These are phyloP conservation scores for Paracanthobrama guichenoti DNA, from an alignment of 2,113 vertebrate species.

Conservation along the genomic window DNA sequence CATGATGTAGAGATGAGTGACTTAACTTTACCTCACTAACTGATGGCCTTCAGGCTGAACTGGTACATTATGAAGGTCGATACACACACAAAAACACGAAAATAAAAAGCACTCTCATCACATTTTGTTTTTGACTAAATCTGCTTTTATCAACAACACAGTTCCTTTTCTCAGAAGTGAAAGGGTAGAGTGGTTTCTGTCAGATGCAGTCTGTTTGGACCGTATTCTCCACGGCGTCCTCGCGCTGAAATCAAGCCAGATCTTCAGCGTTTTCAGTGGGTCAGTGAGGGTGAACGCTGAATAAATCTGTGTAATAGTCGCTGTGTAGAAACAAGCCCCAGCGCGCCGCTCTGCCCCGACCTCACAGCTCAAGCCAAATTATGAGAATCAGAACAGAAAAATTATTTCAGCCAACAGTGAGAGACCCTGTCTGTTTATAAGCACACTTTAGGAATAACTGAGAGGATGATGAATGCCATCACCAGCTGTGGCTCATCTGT, in stretches of 20 bases:
- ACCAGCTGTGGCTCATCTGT: too few species aligned
- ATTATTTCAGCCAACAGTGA: neutral
- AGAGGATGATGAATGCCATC: neutral
- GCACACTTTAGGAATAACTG: neutral
- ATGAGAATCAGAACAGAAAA: slow-evolving; percentile 2
- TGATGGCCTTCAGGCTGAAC: too few species aligned
- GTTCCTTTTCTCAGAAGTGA: neutral
- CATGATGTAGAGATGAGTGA: too few species aligned
- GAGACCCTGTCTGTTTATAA: neutral
- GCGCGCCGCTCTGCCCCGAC: neutral
- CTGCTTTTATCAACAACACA: neutral
- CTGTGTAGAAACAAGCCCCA: neutral
- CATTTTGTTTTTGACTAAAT: neutral
- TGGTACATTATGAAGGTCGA: too few species aligned
- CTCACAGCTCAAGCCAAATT: neutral
- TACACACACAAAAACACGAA: too few species aligned
- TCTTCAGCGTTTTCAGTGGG: neutral
- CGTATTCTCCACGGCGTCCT: neutral
- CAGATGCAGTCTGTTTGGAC: neutral
- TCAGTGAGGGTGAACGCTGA: neutral
- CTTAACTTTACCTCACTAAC: too few species aligned
- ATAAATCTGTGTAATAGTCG: neutral
- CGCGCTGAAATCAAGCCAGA: neutral
- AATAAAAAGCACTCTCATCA: too few species aligned
- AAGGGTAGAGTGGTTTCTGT: neutral